Base-by-base conservation (phyloP, 30 jellyfish, hydroid and myxozoan genomes). In the Nemopilema nomurai region DNA sequence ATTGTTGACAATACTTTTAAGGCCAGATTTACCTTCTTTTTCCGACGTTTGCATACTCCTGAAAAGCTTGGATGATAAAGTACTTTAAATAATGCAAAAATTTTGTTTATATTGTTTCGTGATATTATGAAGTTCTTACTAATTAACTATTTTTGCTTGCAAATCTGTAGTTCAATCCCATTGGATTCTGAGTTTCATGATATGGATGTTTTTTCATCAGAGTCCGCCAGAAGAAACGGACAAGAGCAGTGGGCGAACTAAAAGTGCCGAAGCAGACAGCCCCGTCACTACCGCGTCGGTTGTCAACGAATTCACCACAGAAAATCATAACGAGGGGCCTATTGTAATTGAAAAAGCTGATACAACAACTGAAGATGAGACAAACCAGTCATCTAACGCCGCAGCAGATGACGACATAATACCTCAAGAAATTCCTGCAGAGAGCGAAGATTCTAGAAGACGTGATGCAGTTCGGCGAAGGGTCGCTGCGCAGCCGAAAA, bases 221-320 rank as follows among this genome's bases (percentile, higher is more conserved):
- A 51, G 84, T 41, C 51, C 84, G 13, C 84, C 84, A 18, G 70
- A 74, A 24, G 77, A 67, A 13, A 41, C 82, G 1, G 77, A 23
- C 50, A 67, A 67, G 49, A 26, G 49, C 33, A 24, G 8, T 1
- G 77, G 3, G 1, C 62, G 4, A 17, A 28, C 8, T 6, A 30
- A 28, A 27, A 28, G 63, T 19, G 63, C 19, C 8, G 63, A 51
- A 7, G 80, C 7, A 24, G 24, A 28, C 4, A 7, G 28, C 28
- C 64, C 4, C 41, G 22, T 13, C 24, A 7, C 0, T 7, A 1
- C 63, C 29, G 7, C 80, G 28, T 51, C 31, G 50, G 7, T 62
- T 26, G 9, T 62, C 1, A 28, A 51, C 50, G 64, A 18, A 28
- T 4, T 24, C 8, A 62, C 33, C 80, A 28, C 26, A 17, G 29